Evolutionary conservation across 2,888 invertebrate species (phyloP), one percentile per base, ranked within the genome.

Genomic region (Aelia acuminata): DNA sequence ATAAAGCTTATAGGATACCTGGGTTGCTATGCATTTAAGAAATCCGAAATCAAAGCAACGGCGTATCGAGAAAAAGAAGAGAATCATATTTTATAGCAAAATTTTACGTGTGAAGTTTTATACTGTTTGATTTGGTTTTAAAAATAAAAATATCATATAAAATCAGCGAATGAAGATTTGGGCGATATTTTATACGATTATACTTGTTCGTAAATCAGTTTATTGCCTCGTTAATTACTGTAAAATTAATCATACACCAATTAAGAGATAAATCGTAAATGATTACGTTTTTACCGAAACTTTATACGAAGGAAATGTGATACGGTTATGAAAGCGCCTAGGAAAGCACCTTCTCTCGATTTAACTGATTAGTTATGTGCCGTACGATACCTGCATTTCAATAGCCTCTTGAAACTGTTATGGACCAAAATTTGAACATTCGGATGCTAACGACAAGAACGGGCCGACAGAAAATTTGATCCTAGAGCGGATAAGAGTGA

Each of bases 351-450:
- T 57, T 57, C 31, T 57, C 13, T 31, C 63, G 18, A 63, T 63
- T 31, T 31, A 63, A 3, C 31, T 63, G 63, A 63, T 63, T 31
- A 63, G 31, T 63, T 63, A 63, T 63, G 31, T 31, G n/a, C n/a
- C 63, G 31, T 26, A 63, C 63, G 63, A 31, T 18, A 63, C 31
- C 63, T 35, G 63, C 63, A 63, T 35, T 63, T 63, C 63, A 31
- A 63, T 63, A 31, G 63, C 63, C 31, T 31, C 31, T 63, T 63
- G 5, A 63, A 63, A 63, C 63, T 63, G 31, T 63, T 63, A 63
- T 18, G 63, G 63, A 31, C 63, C 63, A 22, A 63, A 63, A 63
- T 63, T 63, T 63, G 63, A 63, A 35, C 63, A 63, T 63, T 63
- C 18, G 15, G 15, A 63, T 63, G 63, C 63, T 63, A 63, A 63